Evolutionary conservation across 1,140 invertebrate genomes (phyloP), one percentile per base, ranked within the genome.

Genomic region (Drosophila littoralis): DNA sequence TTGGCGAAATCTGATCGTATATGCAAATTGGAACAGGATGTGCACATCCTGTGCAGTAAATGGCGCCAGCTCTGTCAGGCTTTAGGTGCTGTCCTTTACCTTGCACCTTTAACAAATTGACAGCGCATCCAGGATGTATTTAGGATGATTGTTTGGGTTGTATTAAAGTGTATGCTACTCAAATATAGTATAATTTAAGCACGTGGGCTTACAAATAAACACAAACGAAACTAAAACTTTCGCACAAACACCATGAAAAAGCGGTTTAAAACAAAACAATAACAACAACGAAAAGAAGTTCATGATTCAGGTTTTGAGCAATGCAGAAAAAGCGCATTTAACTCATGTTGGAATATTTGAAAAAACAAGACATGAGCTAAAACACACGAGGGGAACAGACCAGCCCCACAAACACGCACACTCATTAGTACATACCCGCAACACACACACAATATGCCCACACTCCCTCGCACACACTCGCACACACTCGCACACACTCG

Each of bases 181-280:
- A 13, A 45, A 45, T 45, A 45, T 15, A n/a, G n/a, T n/a, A n/a
- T n/a, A n/a, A n/a, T n/a, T n/a, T 45, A 15, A 45, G 42, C 13
- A 45, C 42, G 42, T 45, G 13, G 13, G 42, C 12, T 42, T n/a
- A n/a, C n/a, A n/a, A n/a, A n/a, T 13, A 42, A 8, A 10, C 9
- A 1, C 22, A 28, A 68, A 57, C 42, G 50, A 69, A 77, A 75
- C 69, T 57, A 69, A 75, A 61, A 77, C 42, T 76, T 76, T 22
- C 12, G 5, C 15, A 7, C 6, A 35, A 52, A 13, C 32, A 52
- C 6, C 12, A n/a, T n/a, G n/a, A n/a, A n/a, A n/a, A n/a, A n/a
- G n/a, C n/a, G n/a, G n/a, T n/a, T n/a, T n/a, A n/a, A n/a, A n/a
- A 7, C 33, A 6, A 33, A 13, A 10, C 12, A 15, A 15, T 15